phyloP scores from a whole-genome alignment of 35 echinoderm and acorn worm genomes.

The Lytechinus pictus region DNA sequence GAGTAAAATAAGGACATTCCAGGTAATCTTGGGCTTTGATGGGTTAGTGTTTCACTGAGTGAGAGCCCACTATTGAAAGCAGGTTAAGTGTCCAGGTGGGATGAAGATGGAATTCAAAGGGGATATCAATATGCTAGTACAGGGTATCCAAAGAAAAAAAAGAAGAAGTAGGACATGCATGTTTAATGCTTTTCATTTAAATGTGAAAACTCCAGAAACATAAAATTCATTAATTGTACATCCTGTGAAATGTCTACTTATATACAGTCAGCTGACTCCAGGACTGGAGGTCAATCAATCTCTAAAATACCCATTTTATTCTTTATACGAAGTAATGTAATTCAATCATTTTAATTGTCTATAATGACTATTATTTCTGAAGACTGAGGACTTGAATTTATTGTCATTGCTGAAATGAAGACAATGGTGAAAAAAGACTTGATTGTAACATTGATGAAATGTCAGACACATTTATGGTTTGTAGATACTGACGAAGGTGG shows the following conservation, averaged over 20 bases:
- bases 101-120: background rate
- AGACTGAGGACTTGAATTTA: too few relatives aligned
- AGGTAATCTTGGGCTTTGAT: background rate
- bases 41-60: background rate
- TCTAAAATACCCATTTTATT: too few relatives aligned
- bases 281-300: too few relatives aligned
- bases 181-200: background rate
- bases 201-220: background rate
- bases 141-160: background rate
- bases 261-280: too few relatives aligned
- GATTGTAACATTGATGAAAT: background rate
- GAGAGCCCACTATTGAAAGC: background rate
- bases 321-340: too few relatives aligned
- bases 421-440: background rate
- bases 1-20: background rate
- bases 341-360: too few relatives aligned
- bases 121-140: background rate
- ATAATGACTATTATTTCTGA: too few relatives aligned
- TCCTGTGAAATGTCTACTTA: too few relatives aligned
- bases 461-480: background rate
- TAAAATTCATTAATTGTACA: background rate
- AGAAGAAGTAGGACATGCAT: background rate
- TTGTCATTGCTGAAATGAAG: background rate
- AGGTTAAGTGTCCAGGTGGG: constrained; percentile 39
- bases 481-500: background rate